Evolutionary conservation across 2,113 vertebrate genomes (phyloP).

Genomic region (Labrus mixtus): DNA sequence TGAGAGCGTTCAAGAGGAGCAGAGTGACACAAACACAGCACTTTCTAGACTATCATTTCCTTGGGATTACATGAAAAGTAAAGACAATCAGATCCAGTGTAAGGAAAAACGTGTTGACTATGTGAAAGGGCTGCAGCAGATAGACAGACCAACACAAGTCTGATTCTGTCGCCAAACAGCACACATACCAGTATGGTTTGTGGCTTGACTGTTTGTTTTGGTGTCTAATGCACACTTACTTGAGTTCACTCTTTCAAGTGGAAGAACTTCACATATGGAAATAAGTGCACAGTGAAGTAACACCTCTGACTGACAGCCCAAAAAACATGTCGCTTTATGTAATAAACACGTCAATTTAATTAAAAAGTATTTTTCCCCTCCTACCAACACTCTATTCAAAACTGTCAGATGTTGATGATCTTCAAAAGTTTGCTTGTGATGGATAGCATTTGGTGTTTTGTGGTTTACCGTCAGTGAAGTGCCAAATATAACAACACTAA

Average conservation of each 20-base stretch:
- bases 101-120: slow-evolving; percentile 60
- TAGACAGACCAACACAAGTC: slow-evolving; percentile 60
- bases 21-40: slow-evolving; percentile 35
- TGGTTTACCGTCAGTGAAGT: slow-evolving; percentile 23
- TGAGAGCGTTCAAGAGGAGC: slow-evolving; percentile 13
- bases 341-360: slow-evolving; percentile 10
- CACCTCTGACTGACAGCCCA: slow-evolving; percentile 27
- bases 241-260: slow-evolving; percentile 79
- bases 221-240: slow-evolving; percentile 88
- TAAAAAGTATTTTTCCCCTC: slow-evolving; percentile 9
- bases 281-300: slow-evolving; percentile 19
- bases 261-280: slow-evolving; percentile 37
- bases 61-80: slow-evolving; percentile 34
- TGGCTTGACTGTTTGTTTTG: slow-evolving; percentile 85
- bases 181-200: slow-evolving; percentile 83
- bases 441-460: slow-evolving; percentile 48
- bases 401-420: slow-evolving; percentile 21
- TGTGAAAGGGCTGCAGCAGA: slow-evolving; percentile 53
- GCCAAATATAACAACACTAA: slow-evolving; percentile 58
- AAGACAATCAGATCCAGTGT: slow-evolving; percentile 32
- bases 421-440: slow-evolving; percentile 45
- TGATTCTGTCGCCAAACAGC: slow-evolving; percentile 85
- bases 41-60: slow-evolving; percentile 41
- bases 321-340: slow-evolving; percentile 13
- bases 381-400: slow-evolving; percentile 5